Base-by-base conservation (phyloP, 2,888 invertebrate species). In the Elegia similella region DNA sequence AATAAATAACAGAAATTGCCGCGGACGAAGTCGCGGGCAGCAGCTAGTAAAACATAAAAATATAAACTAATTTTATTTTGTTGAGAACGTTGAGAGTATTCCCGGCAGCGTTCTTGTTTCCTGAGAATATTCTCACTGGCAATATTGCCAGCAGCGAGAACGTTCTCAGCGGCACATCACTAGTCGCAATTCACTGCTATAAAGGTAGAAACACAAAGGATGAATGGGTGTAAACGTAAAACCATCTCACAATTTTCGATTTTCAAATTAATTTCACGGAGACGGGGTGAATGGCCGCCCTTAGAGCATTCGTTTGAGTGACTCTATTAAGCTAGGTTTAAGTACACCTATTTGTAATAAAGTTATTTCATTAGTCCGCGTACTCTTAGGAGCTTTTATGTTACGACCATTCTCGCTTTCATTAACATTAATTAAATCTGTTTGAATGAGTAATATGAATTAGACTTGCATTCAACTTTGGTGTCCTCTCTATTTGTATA, bases 251-350 rank as follows among this genome's bases (percentile, higher is more conserved):
- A 44, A 52, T 55, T 55, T 46, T 55, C 46, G 16, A 46, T 55
- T 46, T 46, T 46, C 34, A 55, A 55, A 17, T 46, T 30, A 55
- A 55, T 46, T 55, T 34, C n/a, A 55, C 6, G 32, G 44, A 34
- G 44, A 46, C 34, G 46, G 12, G 55, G 55, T 55, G 55, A 55
- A 55, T 17, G 55, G 5, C 32, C 53, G 42, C 8, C 53, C 42
- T 42, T 13, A 34, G 50, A 34, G 16, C 16, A 50, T 32, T 34
- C 16, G 12, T 16, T 17, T 17, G 12, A 16, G 23, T 42, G 12
- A 53, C 42, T 46, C 46, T 48, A 48, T 48, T 48, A 30, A n/a
- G 32, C 17, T 48, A 2, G 13, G 30, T 23, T 48, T 48, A 30
- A 30, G 30, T 30, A 48, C 48, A 48, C 29, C 17, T 16, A 38